Conservation (phyloP, 2,797 vertebrate genomes). For the Oceanodroma leucorhoa region DNA sequence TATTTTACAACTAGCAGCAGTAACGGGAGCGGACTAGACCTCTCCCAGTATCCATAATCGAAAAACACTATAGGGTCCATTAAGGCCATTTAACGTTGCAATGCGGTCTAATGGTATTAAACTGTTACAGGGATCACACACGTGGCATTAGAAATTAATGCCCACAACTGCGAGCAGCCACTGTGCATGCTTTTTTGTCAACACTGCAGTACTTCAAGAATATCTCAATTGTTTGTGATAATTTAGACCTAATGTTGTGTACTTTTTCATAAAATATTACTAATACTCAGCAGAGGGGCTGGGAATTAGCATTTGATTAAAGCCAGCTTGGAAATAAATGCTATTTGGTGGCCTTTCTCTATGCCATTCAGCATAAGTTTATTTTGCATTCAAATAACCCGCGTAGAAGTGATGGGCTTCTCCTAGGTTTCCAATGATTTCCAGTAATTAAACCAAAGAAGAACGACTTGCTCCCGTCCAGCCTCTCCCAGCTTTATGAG, state of each 20-base stretch:
- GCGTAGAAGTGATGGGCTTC: neutral
- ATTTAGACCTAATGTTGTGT: slow-evolving; percentile 33
- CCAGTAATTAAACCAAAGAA: slow-evolving; percentile 20
- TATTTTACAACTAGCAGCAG: slow-evolving; percentile 47
- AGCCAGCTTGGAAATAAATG: slow-evolving; percentile 39
- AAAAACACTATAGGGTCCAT: slow-evolving; percentile 63
- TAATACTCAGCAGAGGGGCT: slow-evolving; percentile 30
- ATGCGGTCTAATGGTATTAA: slow-evolving; percentile 58
- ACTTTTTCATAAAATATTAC: slow-evolving; percentile 53
- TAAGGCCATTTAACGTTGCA: slow-evolving; percentile 68
- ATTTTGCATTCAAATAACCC: slow-evolving; percentile 30
- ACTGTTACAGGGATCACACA: slow-evolving; percentile 43
- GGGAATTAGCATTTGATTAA: slow-evolving; percentile 61
- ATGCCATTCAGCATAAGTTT: neutral
- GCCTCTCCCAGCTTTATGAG: neutral
- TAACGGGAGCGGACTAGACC: slow-evolving; percentile 6
- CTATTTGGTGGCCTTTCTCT: neutral
- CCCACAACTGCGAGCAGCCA: slow-evolving; percentile 5
- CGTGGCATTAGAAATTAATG: slow-evolving; percentile 58
- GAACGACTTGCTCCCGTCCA: neutral
- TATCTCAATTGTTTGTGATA: slow-evolving; percentile 37
- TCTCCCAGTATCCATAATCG: slow-evolving; percentile 37
- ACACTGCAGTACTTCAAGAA: slow-evolving; percentile 21
- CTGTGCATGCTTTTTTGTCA: slow-evolving; percentile 35
- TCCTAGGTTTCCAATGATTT: neutral